Evolutionary conservation across 2,113 vertebrate species (phyloP), one percentile per base, ranked within the genome.

Genomic region (Noturus placidus): DNA sequence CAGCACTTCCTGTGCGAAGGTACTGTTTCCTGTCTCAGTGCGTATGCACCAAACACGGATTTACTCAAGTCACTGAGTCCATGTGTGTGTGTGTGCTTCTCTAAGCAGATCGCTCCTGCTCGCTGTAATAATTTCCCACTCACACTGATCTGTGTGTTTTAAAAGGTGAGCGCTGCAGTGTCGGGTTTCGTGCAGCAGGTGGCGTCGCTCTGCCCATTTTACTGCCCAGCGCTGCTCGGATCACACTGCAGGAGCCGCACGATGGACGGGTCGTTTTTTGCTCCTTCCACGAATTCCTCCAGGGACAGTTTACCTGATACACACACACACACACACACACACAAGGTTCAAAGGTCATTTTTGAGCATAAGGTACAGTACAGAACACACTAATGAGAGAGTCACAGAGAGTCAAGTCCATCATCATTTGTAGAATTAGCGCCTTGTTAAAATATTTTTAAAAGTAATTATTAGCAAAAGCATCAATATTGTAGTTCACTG

Each of bases 211-310:
- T 65, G 89, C 65, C 78, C 35, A 10, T 10, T 63, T 91, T 94
- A 96, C 92, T 95, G 95, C 27, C 94, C 95, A 4, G 93, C 97
- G 1, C 97, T 97, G 96, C 98, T 99, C 83, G 98, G 98, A 69
- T 99, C 98, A 15, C 98, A 99, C 95, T 99, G 98, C 87, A 99
- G 96, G 93, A 99, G 97, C 42, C 98, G 96, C 70, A 99, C 98
- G 3, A 99, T 99, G 90, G 98, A 99, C 0, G 98, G 98, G 84
- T 99, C 98, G 0, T 94, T 99, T 94, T 97, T 99, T 17, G 98
- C 98, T 74, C 98, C 98, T 81, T 97, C 97, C 77, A 99, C 99
- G 92, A 99, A 99, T 93, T 99, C 98, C 86, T 99, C 98, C 91
- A 99, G 95, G 77, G 98, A 99, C 77, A 99, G 96, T 90, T 99